phyloP scores from a whole-genome alignment of 1,140 invertebrate species.

The Euwallacea similis region DNA sequence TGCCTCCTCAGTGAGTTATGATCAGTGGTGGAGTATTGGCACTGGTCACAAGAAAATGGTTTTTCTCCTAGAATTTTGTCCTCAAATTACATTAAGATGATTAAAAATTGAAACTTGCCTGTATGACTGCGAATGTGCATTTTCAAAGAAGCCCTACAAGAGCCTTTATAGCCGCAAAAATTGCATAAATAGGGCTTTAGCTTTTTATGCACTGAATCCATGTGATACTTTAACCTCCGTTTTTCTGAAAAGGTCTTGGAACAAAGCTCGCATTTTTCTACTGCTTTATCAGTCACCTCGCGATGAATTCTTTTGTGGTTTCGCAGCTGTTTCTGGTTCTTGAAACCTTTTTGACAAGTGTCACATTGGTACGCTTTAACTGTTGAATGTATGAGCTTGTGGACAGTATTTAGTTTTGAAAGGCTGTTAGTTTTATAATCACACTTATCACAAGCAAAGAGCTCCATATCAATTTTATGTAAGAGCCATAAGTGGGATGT shows the following conservation, averaged over 20 bases:
- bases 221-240: slow-evolving; percentile 64
- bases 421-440: slow-evolving; percentile 67
- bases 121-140: slow-evolving; percentile 77
- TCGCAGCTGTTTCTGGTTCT: slow-evolving; percentile 72
- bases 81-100: not conserved
- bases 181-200: slow-evolving; percentile 70
- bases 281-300: slow-evolving; percentile 44
- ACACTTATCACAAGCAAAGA: slow-evolving; percentile 69
- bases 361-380: slow-evolving; percentile 61
- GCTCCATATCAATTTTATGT: slow-evolving; percentile 75
- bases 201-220: slow-evolving; percentile 68
- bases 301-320: slow-evolving; percentile 65
- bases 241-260: slow-evolving; percentile 62
- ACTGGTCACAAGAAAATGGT: slow-evolving; percentile 77
- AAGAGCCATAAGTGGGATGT: slow-evolving; percentile 75
- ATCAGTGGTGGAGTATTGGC: slow-evolving; percentile 74
- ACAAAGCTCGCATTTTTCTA: slow-evolving; percentile 62
- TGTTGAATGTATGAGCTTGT: slow-evolving; percentile 69
- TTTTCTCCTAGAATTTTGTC: slow-evolving; percentile 66
- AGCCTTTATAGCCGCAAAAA: slow-evolving; percentile 70
- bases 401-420: slow-evolving; percentile 66
- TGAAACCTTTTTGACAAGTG: slow-evolving; percentile 73
- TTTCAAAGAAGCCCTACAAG: slow-evolving; percentile 64
- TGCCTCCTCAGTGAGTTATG: slow-evolving; percentile 82
- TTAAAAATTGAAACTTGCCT: slow-evolving; percentile 50